These are phyloP conservation scores for Catostomus latipinnis DNA, from an alignment of 2,797 vertebrate species.

Conservation along the genomic window DNA sequence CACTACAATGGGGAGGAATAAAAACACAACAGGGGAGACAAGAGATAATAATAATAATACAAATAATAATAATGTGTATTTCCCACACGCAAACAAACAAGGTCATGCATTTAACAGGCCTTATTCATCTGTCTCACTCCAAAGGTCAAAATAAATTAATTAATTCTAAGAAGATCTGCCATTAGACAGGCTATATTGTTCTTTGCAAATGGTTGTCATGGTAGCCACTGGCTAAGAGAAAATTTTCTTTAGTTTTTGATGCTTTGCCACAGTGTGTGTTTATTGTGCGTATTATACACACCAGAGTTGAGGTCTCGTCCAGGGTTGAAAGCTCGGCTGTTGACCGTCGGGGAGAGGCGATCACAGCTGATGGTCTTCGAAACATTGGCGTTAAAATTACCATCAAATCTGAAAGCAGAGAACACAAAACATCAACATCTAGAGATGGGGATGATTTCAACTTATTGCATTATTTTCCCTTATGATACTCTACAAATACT, in stretches of 20 bases:
- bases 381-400: slow-evolving; percentile 97
- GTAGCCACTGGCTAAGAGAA: slow-evolving; percentile 52
- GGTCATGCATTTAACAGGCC: slow-evolving; percentile 51
- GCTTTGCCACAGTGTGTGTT: slow-evolving; percentile 3
- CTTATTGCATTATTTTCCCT: too few species aligned
- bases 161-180: slow-evolving; percentile 61
- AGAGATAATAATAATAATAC: slow-evolving; percentile 29
- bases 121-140: slow-evolving; percentile 26
- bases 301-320: slow-evolving; percentile 98
- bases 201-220: slow-evolving; percentile 66
- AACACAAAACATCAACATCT: slow-evolving; percentile 14
- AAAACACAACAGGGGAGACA: neutral
- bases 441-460: too few species aligned
- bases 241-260: slow-evolving; percentile 55
- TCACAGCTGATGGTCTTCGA: slow-evolving; percentile 98
- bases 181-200: slow-evolving; percentile 57
- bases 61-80: slow-evolving; percentile 43
- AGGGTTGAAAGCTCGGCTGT: slow-evolving; percentile 95
- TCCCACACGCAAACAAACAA: slow-evolving; percentile 33
- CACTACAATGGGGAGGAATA: slow-evolving; percentile 19
- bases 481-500: too few species aligned
- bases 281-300: slow-evolving; percentile 65
- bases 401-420: slow-evolving; percentile 86
- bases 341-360: slow-evolving; percentile 92
- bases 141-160: slow-evolving; percentile 6